Evolutionary conservation across 2,888 invertebrate species (phyloP).

Genomic region (Quadriops clusia): DNA sequence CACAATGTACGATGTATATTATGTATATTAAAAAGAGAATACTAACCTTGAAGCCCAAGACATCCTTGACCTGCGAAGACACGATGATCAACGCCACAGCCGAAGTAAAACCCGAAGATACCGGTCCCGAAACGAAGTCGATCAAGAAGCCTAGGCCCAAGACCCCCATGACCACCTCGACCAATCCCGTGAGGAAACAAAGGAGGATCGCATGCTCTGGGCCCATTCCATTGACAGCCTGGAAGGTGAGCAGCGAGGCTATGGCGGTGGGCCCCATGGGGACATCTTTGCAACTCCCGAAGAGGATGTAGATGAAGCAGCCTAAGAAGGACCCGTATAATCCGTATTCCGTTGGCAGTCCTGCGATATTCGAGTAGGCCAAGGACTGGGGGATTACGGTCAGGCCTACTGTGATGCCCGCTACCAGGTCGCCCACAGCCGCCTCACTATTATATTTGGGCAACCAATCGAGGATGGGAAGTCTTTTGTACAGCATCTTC

Average conservation of each 20-base stretch:
- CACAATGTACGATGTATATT: no score
- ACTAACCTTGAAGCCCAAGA: slow-evolving; percentile 57
- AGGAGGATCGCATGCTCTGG: slow-evolving; percentile 63
- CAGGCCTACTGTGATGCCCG: slow-evolving; percentile 83
- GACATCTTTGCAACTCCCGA: slow-evolving; percentile 87
- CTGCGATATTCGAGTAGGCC: slow-evolving; percentile 71
- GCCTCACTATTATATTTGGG: slow-evolving; percentile 61
- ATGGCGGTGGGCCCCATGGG: slow-evolving; percentile 91
- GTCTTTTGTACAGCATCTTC: slow-evolving; percentile 57
- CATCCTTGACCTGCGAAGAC: slow-evolving; percentile 77
- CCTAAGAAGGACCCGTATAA: slow-evolving; percentile 90
- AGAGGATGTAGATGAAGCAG: slow-evolving; percentile 77
- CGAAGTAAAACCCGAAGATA: slow-evolving; percentile 81
- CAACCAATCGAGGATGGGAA: slow-evolving; percentile 68
- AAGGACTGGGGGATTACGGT: slow-evolving; percentile 88
- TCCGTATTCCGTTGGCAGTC: slow-evolving; percentile 71
- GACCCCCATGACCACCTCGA: slow-evolving; percentile 70
- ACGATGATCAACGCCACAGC: slow-evolving; percentile 82
- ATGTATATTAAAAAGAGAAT: no score
- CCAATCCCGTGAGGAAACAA: slow-evolving; percentile 59
- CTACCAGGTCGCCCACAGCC: slow-evolving; percentile 77
- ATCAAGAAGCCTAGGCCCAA: slow-evolving; percentile 77
- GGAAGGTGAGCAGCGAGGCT: slow-evolving; percentile 73
- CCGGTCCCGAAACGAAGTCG: slow-evolving; percentile 83
- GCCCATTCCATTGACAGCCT: slow-evolving; percentile 54